Base-by-base conservation (phyloP, 1,140 invertebrate genomes). In the Sitophilus oryzae region DNA sequence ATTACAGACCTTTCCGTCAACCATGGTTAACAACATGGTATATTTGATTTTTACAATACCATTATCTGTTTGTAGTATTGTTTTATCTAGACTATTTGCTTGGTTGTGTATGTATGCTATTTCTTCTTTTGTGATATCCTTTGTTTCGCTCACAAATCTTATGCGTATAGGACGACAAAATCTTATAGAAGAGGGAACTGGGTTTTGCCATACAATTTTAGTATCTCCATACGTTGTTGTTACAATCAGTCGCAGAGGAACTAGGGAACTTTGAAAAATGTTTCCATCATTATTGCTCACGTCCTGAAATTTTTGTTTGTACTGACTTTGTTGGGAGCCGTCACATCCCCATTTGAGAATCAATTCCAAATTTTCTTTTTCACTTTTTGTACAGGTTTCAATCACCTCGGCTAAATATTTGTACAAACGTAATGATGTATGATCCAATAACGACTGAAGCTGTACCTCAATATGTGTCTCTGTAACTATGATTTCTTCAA, bases 261-360 rank as follows among this genome's bases (percentile, higher is more conserved):
- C 67, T 38, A 70, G 36, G 10, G 54, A 66, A 56, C 64, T 68
- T 41, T 63, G 46, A 62, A 70, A 70, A 30, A 69, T 65, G 37
- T 64, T 65, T n/a, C 40, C 51, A 40, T 65, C 61, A 10, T 60
- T 54, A 50, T 61, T 53, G 18, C 21, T 14, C 5, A 59, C 56
- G 58, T 65, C 66, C 48, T 58, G 42, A 57, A 69, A 62, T 56
- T 63, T 70, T 56, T 65, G 61, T 62, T 69, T 70, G 43, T 57
- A 66, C 37, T 62, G 58, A 4, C 52, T 42, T 51, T 69, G 64
- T 36, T 67, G 61, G 18, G 65, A 66, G 42, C 65, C 61, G 53
- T 69, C 64, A 44, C 64, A 69, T 30, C 64, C 59, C 62, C 66
- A 67, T 58, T 66, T 67, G 16, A 55, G 58, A 21, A 66, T 62